Conservation (phyloP, 2,888 invertebrate genomes). For the Aphodius granarius region DNA sequence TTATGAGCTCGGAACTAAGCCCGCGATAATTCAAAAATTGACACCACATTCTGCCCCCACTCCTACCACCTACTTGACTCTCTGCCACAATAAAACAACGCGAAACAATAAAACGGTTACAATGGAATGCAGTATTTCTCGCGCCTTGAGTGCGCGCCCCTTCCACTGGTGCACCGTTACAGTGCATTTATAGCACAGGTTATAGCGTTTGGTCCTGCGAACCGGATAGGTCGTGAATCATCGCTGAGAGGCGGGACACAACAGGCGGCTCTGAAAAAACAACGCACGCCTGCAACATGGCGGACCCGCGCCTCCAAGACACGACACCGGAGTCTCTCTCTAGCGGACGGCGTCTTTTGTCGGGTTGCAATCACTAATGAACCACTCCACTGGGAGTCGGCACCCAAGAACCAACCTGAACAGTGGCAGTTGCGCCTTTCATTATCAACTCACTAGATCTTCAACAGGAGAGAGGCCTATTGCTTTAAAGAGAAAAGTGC, state of each 20-base stretch:
- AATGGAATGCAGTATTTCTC: slow-evolving; percentile 12
- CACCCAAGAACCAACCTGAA: not conserved
- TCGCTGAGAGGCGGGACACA: slow-evolving; percentile 9
- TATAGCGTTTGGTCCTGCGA: not conserved
- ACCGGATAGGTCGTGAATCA: slow-evolving; percentile 5
- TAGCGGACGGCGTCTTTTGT: slow-evolving; percentile 24
- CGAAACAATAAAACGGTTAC: slow-evolving; percentile 7
- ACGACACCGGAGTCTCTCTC: slow-evolving; percentile 6
- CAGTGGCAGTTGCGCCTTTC: slow-evolving; percentile 11
- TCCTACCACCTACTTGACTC: not conserved
- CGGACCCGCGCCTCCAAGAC: slow-evolving; percentile 33
- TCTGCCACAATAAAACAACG: not conserved
- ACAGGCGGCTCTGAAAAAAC: slow-evolving; percentile 31
- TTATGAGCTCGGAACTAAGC: not conserved
- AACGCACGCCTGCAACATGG: slow-evolving; percentile 51
- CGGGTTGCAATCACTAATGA: slow-evolving; percentile 20
- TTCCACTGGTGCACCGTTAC: not conserved
- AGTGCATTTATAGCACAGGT: no score
- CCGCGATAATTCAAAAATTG: slow-evolving; percentile 1
- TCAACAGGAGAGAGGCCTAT: not conserved
- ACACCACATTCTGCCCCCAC: not conserved
- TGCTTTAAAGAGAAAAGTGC: no score
- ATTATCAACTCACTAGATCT: not conserved
- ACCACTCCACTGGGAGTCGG: not conserved
- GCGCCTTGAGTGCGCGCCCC: not conserved